Conservation (phyloP, 1,140 invertebrate species). For the Cydia splendana region DNA sequence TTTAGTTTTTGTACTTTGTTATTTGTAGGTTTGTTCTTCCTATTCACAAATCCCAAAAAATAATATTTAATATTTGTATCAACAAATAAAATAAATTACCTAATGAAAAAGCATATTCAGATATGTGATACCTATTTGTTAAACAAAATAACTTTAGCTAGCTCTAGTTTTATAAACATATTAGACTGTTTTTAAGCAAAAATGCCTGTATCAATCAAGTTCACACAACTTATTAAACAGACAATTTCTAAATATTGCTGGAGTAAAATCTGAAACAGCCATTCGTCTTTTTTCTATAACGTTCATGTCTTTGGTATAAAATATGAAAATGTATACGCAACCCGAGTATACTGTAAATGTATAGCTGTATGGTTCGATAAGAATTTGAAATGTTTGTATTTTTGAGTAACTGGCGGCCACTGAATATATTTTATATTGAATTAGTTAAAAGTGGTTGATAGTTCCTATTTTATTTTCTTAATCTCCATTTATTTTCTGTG, state of each 20-base stretch:
- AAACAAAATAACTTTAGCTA: neutral
- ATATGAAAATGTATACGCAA: slow-evolving; percentile 19
- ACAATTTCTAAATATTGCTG: slow-evolving; percentile 21
- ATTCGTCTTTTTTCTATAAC: neutral
- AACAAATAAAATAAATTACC: neutral
- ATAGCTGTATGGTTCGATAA: slow-evolving; percentile 34
- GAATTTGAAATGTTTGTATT: slow-evolving; percentile 32
- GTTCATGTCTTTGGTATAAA: slow-evolving; percentile 20
- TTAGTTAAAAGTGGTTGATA: slow-evolving; percentile 63
- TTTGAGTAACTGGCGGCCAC: slow-evolving; percentile 54
- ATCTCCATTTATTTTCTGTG: slow-evolving; percentile 24
- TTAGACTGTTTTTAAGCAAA: neutral
- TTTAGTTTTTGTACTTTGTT: neutral
- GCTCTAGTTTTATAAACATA: neutral
- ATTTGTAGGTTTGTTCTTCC: neutral
- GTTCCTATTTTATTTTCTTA: slow-evolving; percentile 60
- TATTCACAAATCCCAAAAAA: neutral
- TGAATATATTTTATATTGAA: slow-evolving; percentile 40
- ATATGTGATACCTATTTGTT: neutral
- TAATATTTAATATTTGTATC: too few relatives aligned
- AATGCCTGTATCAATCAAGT: slow-evolving; percentile 2
- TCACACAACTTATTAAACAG: neutral
- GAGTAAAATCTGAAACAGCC: neutral
- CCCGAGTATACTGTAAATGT: slow-evolving; percentile 40
- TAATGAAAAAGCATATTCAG: neutral